Base-by-base conservation (phyloP, 2,113 vertebrate genomes). In the Hemicordylus capensis region DNA sequence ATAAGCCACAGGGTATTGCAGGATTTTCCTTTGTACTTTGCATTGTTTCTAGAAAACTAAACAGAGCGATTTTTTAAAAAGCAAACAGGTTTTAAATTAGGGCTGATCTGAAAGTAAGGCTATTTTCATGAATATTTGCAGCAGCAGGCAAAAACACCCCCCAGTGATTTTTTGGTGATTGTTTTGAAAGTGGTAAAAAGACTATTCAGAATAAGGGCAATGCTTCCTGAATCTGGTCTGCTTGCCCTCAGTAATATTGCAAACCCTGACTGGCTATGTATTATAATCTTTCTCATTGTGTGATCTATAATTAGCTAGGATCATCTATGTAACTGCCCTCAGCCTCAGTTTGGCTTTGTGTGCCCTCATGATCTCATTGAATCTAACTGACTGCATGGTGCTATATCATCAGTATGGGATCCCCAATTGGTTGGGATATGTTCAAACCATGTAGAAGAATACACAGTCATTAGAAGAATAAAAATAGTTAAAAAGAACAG, bases 1-100 rank as follows among this genome's bases (percentile, higher is more conserved):
- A 95, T 89, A 95, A 94, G 94, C 92, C 93, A 95, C 91, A 92
- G 83, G 80, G 88, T 95, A 86, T 93, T 89, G 80, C 15, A 67
- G 67, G 56, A 70, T 46, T 91, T 91, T 87, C 70, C 82, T 92
- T 83, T 87, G 84, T 37, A 87, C 76, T 90, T 24, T 34, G 89
- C 86, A 80, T 69, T 58, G 80, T 63, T 92, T 92, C 85, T 17
- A 75, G 64, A 92, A 91, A 81, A 79, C 90, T 92, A 96, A 96
- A 96, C 92, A 96, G 95, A 96, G n/a, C n/a, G n/a, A n/a, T n/a
- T n/a, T n/a, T n/a, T n/a, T n/a, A n/a, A n/a, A n/a, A n/a, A n/a
- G n/a, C n/a, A n/a, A n/a, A n/a, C n/a, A n/a, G n/a, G n/a, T n/a
- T n/a, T n/a, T n/a, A n/a, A n/a, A n/a, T n/a, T n/a, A n/a, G n/a